Conservation (phyloP, 2,797 vertebrate species). For the Pelochelys cantorii region DNA sequence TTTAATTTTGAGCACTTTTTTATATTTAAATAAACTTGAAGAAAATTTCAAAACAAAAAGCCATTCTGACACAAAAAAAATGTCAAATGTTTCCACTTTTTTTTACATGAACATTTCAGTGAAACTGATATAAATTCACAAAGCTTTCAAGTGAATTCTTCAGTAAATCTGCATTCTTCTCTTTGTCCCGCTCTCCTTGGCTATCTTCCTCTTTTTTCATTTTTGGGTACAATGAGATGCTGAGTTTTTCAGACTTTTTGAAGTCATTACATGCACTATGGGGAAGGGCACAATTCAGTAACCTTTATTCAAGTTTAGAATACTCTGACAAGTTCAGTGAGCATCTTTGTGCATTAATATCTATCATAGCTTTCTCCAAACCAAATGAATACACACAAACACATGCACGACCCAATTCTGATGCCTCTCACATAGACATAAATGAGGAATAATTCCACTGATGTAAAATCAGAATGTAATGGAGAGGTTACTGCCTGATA, state of each 20-base stretch:
- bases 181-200: neutral
- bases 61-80: neutral
- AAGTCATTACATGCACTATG: neutral
- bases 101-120: neutral
- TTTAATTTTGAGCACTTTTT: neutral
- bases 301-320: neutral
- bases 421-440: neutral
- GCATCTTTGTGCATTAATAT: neutral
- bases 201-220: neutral
- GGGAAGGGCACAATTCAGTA: neutral
- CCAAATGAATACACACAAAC: neutral
- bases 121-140: neutral
- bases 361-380: neutral
- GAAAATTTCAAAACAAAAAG: neutral
- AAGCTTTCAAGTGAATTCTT: no score
- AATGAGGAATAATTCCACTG: neutral
- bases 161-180: neutral
- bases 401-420: constrained; percentile 14
- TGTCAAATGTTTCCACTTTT: neutral
- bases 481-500: neutral
- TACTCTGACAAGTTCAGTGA: neutral
- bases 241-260: neutral
- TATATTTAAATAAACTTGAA: neutral
- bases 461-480: neutral
- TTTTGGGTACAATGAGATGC: constrained; percentile 1